Evolutionary conservation across 23 tunicate genomes (phyloP).

Genomic region (Trididemnum miniatum): DNA sequence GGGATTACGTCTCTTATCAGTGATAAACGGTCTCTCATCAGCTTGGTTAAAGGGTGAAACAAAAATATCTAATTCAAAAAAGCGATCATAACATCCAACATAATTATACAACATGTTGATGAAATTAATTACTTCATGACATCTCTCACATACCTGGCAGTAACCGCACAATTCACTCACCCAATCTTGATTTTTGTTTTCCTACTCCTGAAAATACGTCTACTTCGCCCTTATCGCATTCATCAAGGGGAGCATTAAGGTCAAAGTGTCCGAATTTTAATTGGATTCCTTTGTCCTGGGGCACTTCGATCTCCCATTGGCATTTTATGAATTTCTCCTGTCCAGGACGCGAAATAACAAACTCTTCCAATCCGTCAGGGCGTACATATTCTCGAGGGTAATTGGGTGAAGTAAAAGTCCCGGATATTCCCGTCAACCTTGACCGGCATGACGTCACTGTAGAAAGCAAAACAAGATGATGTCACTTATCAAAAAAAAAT

Average conservation of each 20-base stretch:
- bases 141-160: no score
- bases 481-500: no score
- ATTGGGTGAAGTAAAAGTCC: slow-evolving; percentile 86
- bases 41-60: no score
- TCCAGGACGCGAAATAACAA: neutral
- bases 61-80: no score
- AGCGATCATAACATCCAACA: no score
- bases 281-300: slow-evolving; percentile 57
- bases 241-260: slow-evolving; percentile 73
- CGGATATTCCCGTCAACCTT: slow-evolving; percentile 51
- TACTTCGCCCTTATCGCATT: slow-evolving; percentile 81
- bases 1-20: no score
- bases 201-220: slow-evolving; percentile 68
- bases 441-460: slow-evolving; percentile 70
- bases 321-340: slow-evolving; percentile 41
- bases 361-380: neutral
- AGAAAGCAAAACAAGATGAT: neutral
- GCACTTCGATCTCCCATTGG: slow-evolving; percentile 73
- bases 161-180: no score
- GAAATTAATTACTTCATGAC: no score
- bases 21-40: no score
- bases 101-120: no score
- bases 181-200: slow-evolving; percentile 48
- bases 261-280: slow-evolving; percentile 81
- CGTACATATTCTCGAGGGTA: slow-evolving; percentile 15